Base-by-base conservation (phyloP, 2,888 invertebrate genomes). In the Tuberolachnus salignus region DNA sequence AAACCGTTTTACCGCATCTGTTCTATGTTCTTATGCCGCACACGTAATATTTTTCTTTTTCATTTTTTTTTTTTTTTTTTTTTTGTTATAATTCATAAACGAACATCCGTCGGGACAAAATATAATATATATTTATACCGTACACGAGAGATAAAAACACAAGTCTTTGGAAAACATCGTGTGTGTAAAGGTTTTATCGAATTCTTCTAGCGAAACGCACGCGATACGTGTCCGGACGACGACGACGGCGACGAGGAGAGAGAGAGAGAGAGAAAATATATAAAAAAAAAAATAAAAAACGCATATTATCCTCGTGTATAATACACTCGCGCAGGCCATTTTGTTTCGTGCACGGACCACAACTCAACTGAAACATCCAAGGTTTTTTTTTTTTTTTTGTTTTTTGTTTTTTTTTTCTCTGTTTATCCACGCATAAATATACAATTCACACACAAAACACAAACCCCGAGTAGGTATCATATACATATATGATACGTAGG, bases 321-420 rank as follows among this genome's bases (percentile, higher is more conserved):
- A 63, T 19, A 26, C 10, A 53, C 26, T 21, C 14, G 42, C 73
- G 53, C 53, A 34, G 73, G 73, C 73, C 64, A 74, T 74, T 74
- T 74, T 64, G 73, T 74, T 74, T 74, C 73, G 73, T 74, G 64
- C 73, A 74, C 73, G 73, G 64, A 74, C 64, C 53, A 53, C 73
- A 74, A 64, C 53, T 74, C 73, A 64, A 74, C 73, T 74, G 73
- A 74, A 74, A 74, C 73, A 53, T 34, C 53, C 73, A 74, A 74
- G 64, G 73, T 64, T 74, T 73, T 64, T 34, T 34, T 34, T 34
- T 34, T 34, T 34, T 3, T 34, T 34, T 34, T 34, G 3, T 34
- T 34, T 34, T 34, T 34, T 3, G 3, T 34, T 34, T 34, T 34
- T 6, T 34, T 34, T 34, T 34, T 34, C 6, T 34, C 6, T 63